Conservation (phyloP, 1,140 invertebrate genomes). For the Episyrphus balteatus region DNA sequence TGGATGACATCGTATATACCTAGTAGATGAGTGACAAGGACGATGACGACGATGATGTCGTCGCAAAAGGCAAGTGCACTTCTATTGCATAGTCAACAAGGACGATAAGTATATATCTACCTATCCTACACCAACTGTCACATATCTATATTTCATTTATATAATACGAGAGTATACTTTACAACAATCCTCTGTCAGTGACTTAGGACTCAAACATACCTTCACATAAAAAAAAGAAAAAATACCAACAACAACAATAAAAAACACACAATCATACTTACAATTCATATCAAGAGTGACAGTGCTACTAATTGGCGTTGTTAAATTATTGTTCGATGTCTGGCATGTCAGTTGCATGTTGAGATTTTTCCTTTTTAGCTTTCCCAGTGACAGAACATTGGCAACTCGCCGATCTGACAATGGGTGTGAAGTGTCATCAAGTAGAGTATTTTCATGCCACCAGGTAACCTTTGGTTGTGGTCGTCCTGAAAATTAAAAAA, state of each 20-base stretch:
- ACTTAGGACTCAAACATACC: no score
- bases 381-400: slow-evolving; percentile 54
- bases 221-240: background rate
- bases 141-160: no score
- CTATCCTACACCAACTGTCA: no score
- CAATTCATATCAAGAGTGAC: slow-evolving; percentile 68
- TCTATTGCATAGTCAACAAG: no score
- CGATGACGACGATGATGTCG: no score
- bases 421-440: slow-evolving; percentile 55
- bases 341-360: slow-evolving; percentile 60
- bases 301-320: slow-evolving; percentile 57
- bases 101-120: no score
- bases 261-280: slow-evolving; percentile 42
- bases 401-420: slow-evolving; percentile 51
- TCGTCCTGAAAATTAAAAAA: slow-evolving; percentile 45
- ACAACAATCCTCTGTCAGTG: no score
- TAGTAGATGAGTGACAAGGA: no score
- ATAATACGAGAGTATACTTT: no score
- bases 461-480: slow-evolving; percentile 70
- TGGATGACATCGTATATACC: no score
- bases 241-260: background rate
- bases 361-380: slow-evolving; percentile 54
- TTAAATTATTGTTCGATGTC: slow-evolving; percentile 66
- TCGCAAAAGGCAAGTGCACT: no score
- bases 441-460: slow-evolving; percentile 69